Evolutionary conservation across 2,113 vertebrate genomes (phyloP).

Genomic region (Oophaga pumilio): DNA sequence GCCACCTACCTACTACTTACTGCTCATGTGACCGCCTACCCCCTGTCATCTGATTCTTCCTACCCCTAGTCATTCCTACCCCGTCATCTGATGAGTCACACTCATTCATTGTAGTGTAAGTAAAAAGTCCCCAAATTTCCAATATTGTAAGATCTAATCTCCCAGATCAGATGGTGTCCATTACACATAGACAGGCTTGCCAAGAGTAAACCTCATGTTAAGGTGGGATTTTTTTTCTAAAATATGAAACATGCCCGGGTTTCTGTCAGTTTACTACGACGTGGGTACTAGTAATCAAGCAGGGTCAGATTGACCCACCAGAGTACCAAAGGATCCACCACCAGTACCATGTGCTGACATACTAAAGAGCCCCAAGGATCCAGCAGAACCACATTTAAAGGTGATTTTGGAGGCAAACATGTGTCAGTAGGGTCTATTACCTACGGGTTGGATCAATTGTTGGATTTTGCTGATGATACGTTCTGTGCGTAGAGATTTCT

Average conservation of each 20-base stretch:
- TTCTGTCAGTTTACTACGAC: background rate
- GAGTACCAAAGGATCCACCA: background rate
- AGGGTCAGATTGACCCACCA: background rate
- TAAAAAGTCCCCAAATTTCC: constrained; percentile 1
- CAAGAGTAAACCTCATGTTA: background rate
- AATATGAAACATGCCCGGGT: background rate
- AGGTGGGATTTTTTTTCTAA: background rate
- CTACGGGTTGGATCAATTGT: too few species aligned
- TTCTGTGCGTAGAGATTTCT: too few species aligned
- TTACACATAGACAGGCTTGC: background rate
- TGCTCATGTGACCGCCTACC: background rate
- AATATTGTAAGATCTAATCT: background rate
- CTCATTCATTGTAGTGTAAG: background rate
- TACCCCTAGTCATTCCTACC: too few species aligned
- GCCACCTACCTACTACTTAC: background rate
- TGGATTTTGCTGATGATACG: too few species aligned
- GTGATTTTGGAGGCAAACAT: too few species aligned
- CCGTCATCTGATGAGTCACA: background rate
- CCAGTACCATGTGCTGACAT: background rate
- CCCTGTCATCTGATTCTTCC: background rate
- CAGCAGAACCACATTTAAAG: too few species aligned
- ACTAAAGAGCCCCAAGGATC: too few species aligned
- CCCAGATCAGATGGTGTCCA: background rate
- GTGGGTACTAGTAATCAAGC: background rate
- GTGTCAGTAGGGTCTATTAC: too few species aligned